phyloP scores from a whole-genome alignment of 2,113 vertebrate species.

The Tetrax tetrax region DNA sequence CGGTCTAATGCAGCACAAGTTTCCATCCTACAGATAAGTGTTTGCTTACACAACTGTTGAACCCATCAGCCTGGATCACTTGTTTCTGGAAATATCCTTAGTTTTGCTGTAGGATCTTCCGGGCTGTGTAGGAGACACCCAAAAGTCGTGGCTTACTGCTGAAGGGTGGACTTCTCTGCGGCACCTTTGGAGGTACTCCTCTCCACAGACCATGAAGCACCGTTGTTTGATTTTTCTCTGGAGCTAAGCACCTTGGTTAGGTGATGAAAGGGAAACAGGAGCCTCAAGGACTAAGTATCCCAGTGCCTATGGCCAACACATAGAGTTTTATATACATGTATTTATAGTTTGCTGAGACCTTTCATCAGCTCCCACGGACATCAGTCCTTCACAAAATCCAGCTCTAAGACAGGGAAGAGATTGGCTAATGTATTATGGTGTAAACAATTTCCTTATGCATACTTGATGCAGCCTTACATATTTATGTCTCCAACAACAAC shows the following conservation, averaged over 20 bases:
- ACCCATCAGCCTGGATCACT: not conserved
- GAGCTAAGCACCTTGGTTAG: not conserved
- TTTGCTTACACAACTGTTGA: not conserved
- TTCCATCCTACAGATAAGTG: not conserved
- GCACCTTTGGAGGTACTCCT: not conserved
- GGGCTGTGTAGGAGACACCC: not conserved
- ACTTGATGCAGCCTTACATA: not conserved
- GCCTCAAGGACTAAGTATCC: not conserved
- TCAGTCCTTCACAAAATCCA: not conserved
- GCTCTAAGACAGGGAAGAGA: not conserved
- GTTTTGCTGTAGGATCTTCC: not conserved
- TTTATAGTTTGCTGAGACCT: not conserved
- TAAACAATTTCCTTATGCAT: not conserved
- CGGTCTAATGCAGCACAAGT: not conserved
- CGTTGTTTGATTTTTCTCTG: not conserved
- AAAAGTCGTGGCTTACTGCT: accelerated
- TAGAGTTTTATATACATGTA: not conserved
- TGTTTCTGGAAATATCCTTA: not conserved
- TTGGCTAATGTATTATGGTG: not conserved
- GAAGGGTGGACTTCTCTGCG: not conserved
- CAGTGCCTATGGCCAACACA: not conserved
- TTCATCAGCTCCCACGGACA: not conserved
- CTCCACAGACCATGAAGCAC: not conserved
- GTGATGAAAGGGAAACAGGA: not conserved
- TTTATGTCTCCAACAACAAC: not conserved